Conservation (phyloP, 2,113 vertebrate species). For the Phalacrocorax carbo region DNA sequence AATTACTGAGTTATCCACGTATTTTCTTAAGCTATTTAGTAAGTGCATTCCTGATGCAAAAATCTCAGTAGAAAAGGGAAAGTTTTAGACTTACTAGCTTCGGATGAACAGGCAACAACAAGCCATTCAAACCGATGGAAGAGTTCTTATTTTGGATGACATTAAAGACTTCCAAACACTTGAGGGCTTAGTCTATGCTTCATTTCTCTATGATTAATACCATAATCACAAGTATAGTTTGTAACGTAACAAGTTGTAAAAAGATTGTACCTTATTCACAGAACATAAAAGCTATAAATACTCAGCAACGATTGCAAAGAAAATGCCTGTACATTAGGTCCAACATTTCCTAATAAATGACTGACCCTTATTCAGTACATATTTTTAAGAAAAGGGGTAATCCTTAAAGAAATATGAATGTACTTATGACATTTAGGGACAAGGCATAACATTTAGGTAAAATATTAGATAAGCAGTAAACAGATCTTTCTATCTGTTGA, state of each 20-base stretch:
- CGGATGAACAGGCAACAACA: not conserved
- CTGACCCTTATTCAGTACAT: not conserved
- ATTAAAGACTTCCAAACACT: not conserved
- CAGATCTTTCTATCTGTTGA: not conserved
- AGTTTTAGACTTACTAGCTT: not conserved
- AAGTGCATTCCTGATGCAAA: not conserved
- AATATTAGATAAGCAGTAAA: not conserved
- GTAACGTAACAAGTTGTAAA: not conserved
- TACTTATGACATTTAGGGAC: not conserved
- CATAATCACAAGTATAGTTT: not conserved
- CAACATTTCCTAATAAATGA: not conserved
- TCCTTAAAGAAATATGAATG: not conserved
- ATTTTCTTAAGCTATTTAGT: not conserved
- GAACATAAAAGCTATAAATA: not conserved
- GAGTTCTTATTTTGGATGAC: not conserved
- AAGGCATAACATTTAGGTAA: not conserved
- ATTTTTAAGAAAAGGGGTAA: not conserved
- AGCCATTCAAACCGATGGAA: not conserved
- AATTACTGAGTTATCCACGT: not conserved
- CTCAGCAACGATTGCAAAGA: not conserved
- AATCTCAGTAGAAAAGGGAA: not conserved
- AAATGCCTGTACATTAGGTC: not conserved
- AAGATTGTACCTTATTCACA: not conserved
- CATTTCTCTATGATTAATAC: not conserved
- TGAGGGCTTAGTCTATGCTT: not conserved